Evolutionary conservation across 30 jellyfish, hydroid and myxozoan species (phyloP).

Genomic region (Aurelia coerulea): DNA sequence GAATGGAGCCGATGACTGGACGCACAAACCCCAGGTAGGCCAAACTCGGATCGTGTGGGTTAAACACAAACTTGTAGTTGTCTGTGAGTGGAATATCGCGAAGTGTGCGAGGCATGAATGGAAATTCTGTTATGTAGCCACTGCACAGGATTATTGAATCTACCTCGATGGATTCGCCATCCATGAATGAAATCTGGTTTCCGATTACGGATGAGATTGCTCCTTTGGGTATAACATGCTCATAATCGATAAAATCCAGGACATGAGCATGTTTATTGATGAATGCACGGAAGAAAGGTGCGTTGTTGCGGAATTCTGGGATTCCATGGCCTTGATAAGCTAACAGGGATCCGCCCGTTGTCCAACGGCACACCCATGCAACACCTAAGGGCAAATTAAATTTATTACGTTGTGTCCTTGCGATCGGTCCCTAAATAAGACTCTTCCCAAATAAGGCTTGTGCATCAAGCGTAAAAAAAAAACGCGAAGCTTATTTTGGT

Average conservation of each 20-base stretch:
- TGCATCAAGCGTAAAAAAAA: too few relatives aligned
- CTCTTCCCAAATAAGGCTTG: too few relatives aligned
- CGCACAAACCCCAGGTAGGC: slow-evolving; percentile 87
- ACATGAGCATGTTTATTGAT: slow-evolving; percentile 94
- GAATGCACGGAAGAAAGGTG: slow-evolving; percentile 76
- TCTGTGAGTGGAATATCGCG: slow-evolving; percentile 30
- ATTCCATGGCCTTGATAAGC: slow-evolving; percentile 98
- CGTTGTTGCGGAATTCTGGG: slow-evolving; percentile 84
- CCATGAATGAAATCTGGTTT: slow-evolving; percentile 54
- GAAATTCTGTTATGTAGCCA: slow-evolving; percentile 79
- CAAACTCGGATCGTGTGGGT: slow-evolving; percentile 70
- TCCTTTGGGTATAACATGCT: slow-evolving; percentile 84
- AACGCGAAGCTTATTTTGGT: too few relatives aligned
- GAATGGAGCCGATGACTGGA: slow-evolving; percentile 94
- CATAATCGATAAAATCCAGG: slow-evolving; percentile 77
- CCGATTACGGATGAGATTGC: slow-evolving; percentile 65
- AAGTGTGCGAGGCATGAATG: slow-evolving; percentile 55
- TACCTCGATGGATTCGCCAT: slow-evolving; percentile 61
- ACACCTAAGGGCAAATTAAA: slow-evolving; percentile 51
- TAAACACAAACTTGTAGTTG: slow-evolving; percentile 75
- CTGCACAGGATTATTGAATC: slow-evolving; percentile 87
- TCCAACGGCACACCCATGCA: slow-evolving; percentile 95
- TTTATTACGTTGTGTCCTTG: too few relatives aligned
- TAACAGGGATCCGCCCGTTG: slow-evolving; percentile 86
- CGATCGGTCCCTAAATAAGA: too few relatives aligned